These are phyloP conservation scores for Zaprionus nigranus DNA, from an alignment of 1,140 invertebrate species.

Conservation along the genomic window DNA sequence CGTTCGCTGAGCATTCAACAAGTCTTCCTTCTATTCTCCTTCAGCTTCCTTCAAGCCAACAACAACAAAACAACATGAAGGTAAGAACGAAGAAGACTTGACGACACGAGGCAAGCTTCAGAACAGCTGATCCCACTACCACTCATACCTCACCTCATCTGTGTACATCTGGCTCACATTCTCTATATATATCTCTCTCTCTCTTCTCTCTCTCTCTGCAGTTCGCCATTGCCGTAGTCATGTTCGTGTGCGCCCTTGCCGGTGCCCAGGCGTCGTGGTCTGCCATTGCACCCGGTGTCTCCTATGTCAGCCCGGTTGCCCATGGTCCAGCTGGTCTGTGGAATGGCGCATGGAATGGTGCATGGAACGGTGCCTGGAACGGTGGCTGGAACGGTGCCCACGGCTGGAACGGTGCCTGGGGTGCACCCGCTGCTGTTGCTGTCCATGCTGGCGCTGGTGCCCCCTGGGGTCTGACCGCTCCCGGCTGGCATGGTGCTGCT, in stretches of 20 bases:
- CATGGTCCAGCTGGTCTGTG: slow-evolving; percentile 62
- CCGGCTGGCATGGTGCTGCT: slow-evolving; percentile 61
- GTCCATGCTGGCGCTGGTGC: slow-evolving; percentile 60
- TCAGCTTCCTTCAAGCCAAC: slow-evolving; percentile 60
- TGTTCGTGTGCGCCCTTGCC: slow-evolving; percentile 81
- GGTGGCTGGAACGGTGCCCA: slow-evolving; percentile 58
- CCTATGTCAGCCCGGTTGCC: slow-evolving; percentile 72
- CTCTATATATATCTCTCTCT: neutral
- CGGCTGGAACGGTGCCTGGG: slow-evolving; percentile 61
- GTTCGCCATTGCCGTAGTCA: slow-evolving; percentile 84
- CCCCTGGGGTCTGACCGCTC: slow-evolving; percentile 68
- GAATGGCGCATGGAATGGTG: slow-evolving; percentile 60
- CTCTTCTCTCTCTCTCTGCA: slow-evolving; percentile 40
- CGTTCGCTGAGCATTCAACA: slow-evolving; percentile 82
- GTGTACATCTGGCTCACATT: neutral
- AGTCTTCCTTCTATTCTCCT: slow-evolving; percentile 66
- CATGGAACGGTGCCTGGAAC: slow-evolving; percentile 65
- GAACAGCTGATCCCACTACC: neutral
- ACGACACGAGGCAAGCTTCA: neutral
- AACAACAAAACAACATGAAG: slow-evolving; percentile 79
- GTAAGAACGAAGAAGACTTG: slow-evolving; percentile 45
- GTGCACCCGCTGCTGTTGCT: slow-evolving; percentile 67
- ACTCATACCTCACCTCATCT: neutral
- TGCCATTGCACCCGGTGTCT: slow-evolving; percentile 71
- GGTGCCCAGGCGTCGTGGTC: slow-evolving; percentile 77